A percentile compares a stretch with the other conserved stretches of the same genome.
Evolutionary conservation across 2,888 invertebrate species (phyloP).

Genomic region (Acheta domesticus): DNA sequence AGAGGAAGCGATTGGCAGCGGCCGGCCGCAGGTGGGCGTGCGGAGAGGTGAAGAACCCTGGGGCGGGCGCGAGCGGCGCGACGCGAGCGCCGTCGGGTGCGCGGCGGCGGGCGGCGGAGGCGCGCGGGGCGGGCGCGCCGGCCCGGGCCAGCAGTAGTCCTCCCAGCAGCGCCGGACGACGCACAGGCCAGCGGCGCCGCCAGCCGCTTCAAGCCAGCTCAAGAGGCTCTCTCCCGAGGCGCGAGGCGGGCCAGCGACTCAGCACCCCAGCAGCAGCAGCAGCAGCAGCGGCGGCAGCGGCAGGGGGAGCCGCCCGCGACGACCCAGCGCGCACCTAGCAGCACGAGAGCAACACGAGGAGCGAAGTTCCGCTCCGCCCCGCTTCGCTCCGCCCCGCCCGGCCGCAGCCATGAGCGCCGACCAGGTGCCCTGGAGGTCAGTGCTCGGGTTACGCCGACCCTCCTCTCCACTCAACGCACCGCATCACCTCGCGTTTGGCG

Average conservation of each 20-base stretch:
- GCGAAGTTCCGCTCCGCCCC: neutral
- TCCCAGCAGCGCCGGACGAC: neutral
- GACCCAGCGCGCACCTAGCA: neutral
- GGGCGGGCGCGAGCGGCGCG: neutral
- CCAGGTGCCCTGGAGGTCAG: slow-evolving; percentile 18
- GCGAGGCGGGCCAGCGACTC: neutral
- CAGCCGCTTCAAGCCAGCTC: neutral
- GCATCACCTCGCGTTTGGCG: too few species aligned
- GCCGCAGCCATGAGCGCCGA: neutral
- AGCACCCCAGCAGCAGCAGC: neutral
- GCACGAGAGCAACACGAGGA: neutral
- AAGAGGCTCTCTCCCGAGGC: neutral
- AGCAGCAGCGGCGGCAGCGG: neutral
- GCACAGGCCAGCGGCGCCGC: neutral
- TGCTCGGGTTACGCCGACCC: neutral
- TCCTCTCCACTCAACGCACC: too few species aligned
- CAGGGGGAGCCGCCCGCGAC: neutral
- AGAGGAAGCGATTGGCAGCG: too few species aligned
- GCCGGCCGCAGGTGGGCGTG: neutral
- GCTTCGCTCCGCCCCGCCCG: too few species aligned
- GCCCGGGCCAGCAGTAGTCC: neutral
- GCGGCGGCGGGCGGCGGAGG: neutral
- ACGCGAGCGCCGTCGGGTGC: neutral
- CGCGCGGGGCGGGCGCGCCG: neutral
- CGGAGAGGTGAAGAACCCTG: neutral